Percentiles rank a stretch among this genome's conserved stretches.
Conservation (phyloP, 2,888 invertebrate genomes). For the Phanerotoma sp. region DNA sequence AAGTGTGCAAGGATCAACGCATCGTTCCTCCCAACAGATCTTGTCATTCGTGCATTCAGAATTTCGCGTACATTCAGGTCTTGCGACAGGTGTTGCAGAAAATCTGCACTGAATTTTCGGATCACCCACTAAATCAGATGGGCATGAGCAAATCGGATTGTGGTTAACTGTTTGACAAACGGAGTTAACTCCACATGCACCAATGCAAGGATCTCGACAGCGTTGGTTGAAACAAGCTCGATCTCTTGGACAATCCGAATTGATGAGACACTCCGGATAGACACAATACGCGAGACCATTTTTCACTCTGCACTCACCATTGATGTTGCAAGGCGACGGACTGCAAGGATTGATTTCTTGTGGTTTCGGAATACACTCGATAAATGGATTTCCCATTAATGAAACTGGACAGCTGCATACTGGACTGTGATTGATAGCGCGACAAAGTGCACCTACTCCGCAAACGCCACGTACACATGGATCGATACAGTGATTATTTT, state of each 20-base stretch:
- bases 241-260: slow-evolving; percentile 83
- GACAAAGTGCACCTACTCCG: slow-evolving; percentile 74
- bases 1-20: slow-evolving; percentile 73
- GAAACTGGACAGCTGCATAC: slow-evolving; percentile 71
- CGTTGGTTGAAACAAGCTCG: slow-evolving; percentile 80
- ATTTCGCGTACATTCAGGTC: slow-evolving; percentile 76
- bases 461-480: slow-evolving; percentile 80
- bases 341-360: slow-evolving; percentile 71
- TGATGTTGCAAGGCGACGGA: slow-evolving; percentile 80
- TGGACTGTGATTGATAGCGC: slow-evolving; percentile 73
- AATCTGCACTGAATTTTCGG: slow-evolving; percentile 73
- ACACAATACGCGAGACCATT: slow-evolving; percentile 72
- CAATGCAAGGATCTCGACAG: slow-evolving; percentile 81
- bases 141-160: slow-evolving; percentile 81
- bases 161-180: slow-evolving; percentile 79
- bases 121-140: slow-evolving; percentile 74
- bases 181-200: slow-evolving; percentile 82
- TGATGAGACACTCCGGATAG: slow-evolving; percentile 85
- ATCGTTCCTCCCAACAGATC: slow-evolving; percentile 76
- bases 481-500: slow-evolving; percentile 77
- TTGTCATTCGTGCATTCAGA: slow-evolving; percentile 80
- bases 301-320: slow-evolving; percentile 76
- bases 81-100: slow-evolving; percentile 56
- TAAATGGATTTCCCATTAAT: slow-evolving; percentile 59
- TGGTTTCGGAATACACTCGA: slow-evolving; percentile 53